Conservation (phyloP, 2,113 vertebrate genomes). For the Stegostoma tigrinum region DNA sequence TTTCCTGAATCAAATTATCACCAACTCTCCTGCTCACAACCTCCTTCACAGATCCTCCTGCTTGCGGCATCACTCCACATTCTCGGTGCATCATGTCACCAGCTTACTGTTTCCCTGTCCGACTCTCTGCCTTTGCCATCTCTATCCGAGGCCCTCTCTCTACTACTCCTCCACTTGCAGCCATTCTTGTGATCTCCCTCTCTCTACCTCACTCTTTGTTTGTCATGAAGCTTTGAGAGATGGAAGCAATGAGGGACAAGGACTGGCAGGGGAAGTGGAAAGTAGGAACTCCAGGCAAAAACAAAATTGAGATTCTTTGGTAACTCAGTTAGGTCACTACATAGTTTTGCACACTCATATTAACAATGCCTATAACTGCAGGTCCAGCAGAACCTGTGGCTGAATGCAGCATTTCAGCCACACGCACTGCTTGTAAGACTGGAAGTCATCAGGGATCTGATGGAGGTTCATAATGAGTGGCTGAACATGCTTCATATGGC, state of each 20-base stretch:
- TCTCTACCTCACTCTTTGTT: too few species aligned
- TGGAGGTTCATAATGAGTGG: too few species aligned
- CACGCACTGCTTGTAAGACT: too few species aligned
- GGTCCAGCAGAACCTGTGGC: not conserved
- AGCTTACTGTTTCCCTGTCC: too few species aligned
- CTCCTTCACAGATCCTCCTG: not conserved
- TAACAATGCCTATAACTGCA: not conserved
- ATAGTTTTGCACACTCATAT: not conserved
- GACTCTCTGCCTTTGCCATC: too few species aligned
- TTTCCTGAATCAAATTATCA: not conserved
- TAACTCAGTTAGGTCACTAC: not conserved
- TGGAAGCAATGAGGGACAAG: not conserved
- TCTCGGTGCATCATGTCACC: not conserved
- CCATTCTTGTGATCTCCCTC: too few species aligned
- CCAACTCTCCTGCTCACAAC: not conserved
- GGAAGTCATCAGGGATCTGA: too few species aligned
- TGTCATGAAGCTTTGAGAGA: not conserved
- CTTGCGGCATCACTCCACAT: not conserved
- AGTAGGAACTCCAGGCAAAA: not conserved
- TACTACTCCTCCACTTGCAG: too few species aligned
- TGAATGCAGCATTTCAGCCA: too few species aligned
- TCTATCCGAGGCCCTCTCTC: too few species aligned
- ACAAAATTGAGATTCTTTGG: not conserved
- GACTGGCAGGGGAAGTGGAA: not conserved
- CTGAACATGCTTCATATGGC: too few species aligned